Conservation (phyloP, 2,888 invertebrate species). For the Drosophila parthenogenetica region DNA sequence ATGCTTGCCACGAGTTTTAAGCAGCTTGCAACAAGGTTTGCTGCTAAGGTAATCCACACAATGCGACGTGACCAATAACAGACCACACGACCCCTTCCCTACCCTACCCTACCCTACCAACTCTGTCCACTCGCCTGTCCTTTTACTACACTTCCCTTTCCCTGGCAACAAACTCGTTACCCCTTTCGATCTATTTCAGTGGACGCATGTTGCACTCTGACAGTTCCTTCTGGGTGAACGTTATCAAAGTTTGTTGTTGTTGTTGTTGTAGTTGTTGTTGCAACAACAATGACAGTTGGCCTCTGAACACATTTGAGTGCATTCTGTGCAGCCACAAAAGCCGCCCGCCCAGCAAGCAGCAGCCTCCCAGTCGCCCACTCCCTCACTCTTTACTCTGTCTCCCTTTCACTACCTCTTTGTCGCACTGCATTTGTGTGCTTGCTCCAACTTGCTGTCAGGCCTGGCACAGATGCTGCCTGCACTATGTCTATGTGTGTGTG, state of each 20-base stretch:
- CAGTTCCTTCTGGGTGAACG: conserved; percentile 30
- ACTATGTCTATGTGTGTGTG: conserved; percentile 16
- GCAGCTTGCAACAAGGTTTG: conserved; percentile 2
- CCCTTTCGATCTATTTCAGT: background rate
- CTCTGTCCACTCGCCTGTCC: too few relatives aligned
- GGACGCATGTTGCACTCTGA: conserved; percentile 19
- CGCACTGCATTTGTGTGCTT: conserved; percentile 43
- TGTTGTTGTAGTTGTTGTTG: conserved; percentile 13
- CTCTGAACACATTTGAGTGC: conserved; percentile 47
- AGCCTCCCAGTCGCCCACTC: background rate
- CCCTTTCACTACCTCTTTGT: background rate
- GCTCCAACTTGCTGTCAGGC: conserved; percentile 48
- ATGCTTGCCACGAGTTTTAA: conserved; percentile 10
- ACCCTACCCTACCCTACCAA: too few relatives aligned
- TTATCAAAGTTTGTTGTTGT: conserved; percentile 34
- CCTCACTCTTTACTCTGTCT: background rate
- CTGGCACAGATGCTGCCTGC: conserved; percentile 55
- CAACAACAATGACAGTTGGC: conserved; percentile 31
- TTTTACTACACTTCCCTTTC: background rate
- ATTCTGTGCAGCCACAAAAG: conserved; percentile 53
- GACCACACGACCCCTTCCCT: background rate
- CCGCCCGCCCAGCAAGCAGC: conserved; percentile 9
- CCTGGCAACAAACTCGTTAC: too few relatives aligned
- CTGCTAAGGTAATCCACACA: conserved; percentile 1
- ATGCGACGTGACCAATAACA: conserved; percentile 18